These are phyloP conservation scores for Cremastinae sp. DNA, from an alignment of 2,888 invertebrate species.

Conservation along the genomic window DNA sequence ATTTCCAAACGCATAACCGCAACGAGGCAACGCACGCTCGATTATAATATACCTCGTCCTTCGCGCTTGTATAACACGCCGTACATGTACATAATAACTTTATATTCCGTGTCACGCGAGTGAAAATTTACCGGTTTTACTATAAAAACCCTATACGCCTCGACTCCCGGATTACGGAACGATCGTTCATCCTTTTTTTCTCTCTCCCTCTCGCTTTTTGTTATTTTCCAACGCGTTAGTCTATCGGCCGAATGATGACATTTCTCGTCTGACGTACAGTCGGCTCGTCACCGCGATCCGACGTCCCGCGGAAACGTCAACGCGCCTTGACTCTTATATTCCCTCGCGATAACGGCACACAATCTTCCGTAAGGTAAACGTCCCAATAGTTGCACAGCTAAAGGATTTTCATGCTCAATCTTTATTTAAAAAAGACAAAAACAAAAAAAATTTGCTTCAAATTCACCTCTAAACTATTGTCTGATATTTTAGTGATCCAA, in stretches of 20 bases:
- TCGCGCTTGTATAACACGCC: conserved; percentile 13
- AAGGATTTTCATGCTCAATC: too few species aligned
- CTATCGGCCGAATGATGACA: conserved; percentile 33
- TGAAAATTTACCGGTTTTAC: conserved; percentile 56
- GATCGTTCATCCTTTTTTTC: conserved; percentile 33
- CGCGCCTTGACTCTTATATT: too few species aligned
- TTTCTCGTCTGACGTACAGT: conserved; percentile 17
- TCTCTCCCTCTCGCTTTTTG: conserved; percentile 25
- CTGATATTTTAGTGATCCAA: too few species aligned
- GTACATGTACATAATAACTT: conserved; percentile 27
- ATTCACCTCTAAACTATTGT: too few species aligned
- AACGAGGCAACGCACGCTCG: conserved; percentile 37
- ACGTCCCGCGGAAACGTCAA: not conserved
- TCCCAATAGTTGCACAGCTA: too few species aligned
- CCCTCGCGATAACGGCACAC: too few species aligned
- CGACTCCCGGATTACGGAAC: conserved; percentile 62
- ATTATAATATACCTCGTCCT: conserved; percentile 36
- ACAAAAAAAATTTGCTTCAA: too few species aligned
- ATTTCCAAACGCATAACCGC: conserved; percentile 33
- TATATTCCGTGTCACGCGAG: conserved; percentile 54
- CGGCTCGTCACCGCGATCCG: conserved; percentile 39
- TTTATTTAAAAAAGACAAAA: too few species aligned
- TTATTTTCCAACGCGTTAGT: conserved; percentile 31
- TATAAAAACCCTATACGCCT: conserved; percentile 30
- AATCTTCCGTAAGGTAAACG: too few species aligned